A percentile compares a stretch with the other conserved stretches of the same genome.
Conservation (phyloP, 2,888 invertebrate species). For the Synergus laeviventris region DNA sequence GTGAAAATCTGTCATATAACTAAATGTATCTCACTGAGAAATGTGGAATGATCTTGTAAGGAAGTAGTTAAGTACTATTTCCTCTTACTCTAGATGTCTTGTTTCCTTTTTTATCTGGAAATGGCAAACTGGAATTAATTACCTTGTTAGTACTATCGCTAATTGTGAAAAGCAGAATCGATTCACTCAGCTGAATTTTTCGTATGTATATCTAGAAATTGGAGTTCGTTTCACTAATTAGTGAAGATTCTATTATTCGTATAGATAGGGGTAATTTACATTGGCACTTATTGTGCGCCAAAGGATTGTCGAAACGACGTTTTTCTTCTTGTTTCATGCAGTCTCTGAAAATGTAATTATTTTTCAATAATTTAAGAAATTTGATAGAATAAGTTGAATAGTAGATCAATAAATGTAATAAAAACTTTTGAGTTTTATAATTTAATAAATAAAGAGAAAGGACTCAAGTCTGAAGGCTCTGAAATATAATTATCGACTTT, state of each 20-base stretch:
- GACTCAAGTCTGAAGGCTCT: no score
- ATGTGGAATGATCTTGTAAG: constrained; percentile 19
- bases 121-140: background rate
- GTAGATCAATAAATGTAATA: no score
- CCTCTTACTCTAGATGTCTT: constrained; percentile 9
- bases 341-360: background rate
- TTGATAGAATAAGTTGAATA: no score
- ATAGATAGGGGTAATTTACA: background rate
- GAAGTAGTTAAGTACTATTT: constrained; percentile 26
- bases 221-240: background rate
- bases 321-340: background rate
- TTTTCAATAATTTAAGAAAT: background rate
- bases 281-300: background rate
- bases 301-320: background rate
- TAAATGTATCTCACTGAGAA: background rate
- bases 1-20: background rate
- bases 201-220: background rate
- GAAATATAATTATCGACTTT: no score
- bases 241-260: background rate
- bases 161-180: background rate
- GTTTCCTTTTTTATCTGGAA: constrained; percentile 1
- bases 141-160: background rate
- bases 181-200: background rate
- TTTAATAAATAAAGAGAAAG: no score
- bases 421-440: no score